phyloP scores from a whole-genome alignment of 2,888 invertebrate species.

The Boloria selene region DNA sequence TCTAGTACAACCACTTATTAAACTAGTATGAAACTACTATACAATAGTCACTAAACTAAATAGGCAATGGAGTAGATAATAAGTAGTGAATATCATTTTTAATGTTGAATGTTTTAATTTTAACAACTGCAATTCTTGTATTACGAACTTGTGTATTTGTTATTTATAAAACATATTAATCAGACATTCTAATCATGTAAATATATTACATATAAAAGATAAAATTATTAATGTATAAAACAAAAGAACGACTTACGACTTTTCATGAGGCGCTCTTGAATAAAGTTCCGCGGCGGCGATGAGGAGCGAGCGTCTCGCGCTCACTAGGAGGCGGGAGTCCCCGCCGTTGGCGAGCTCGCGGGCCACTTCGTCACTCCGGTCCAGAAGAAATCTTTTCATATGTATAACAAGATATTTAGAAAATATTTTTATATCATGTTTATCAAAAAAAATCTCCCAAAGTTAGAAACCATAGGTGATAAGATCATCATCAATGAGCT shows the following conservation, averaged over 20 bases:
- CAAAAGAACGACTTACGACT: slow-evolving; percentile 30
- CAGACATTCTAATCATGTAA: too few relatives aligned
- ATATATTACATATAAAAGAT: too few relatives aligned
- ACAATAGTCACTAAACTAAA: too few relatives aligned
- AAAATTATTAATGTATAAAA: too few relatives aligned
- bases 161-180: too few relatives aligned
- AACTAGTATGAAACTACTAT: too few relatives aligned
- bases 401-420: background rate
- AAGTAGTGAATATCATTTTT: too few relatives aligned
- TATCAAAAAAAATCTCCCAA: background rate
- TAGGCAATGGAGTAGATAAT: too few relatives aligned
- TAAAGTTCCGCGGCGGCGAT: slow-evolving; percentile 76
- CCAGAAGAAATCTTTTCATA: slow-evolving; percentile 65
- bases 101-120: too few relatives aligned
- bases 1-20: too few relatives aligned
- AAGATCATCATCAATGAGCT: background rate
- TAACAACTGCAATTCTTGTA: background rate
- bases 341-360: slow-evolving; percentile 68
- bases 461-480: background rate
- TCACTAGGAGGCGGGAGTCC: slow-evolving; percentile 70
- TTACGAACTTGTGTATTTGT: too few relatives aligned
- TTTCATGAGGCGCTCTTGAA: slow-evolving; percentile 42
- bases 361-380: slow-evolving; percentile 75
- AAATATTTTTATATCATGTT: too few relatives aligned
- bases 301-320: slow-evolving; percentile 70